Base-by-base conservation (phyloP, 2,888 invertebrate species). In the Drosophila kuntzei region DNA sequence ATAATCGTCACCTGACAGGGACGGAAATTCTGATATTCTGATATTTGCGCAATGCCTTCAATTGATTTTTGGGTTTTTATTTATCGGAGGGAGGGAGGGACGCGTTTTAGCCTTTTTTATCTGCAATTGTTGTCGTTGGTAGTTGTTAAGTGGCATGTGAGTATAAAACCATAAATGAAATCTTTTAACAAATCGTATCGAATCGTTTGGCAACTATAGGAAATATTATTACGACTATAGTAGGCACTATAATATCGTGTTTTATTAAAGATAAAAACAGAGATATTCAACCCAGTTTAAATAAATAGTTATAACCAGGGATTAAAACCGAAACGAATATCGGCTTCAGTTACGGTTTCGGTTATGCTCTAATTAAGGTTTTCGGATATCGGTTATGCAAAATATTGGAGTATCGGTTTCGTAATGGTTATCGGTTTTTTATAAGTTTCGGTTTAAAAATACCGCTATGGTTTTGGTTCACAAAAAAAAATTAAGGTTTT, bases 141-240 rank as follows among this genome's bases (percentile, higher is more conserved):
- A 87, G 68, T 87, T 89, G 85, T 84, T 89, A 85, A 84, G 88
- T 84, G 87, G 83, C 87, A 77, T 80, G 87, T 78, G 81, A 55
- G 54, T 72, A 83, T 89, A 89, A 83, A 83, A 55, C 74, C 81
- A 84, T 84, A 84, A 84, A 84, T 87, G 81, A 82, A 82, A 84
- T 84, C 83, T 87, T 78, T 84, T 80, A 78, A 78, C 76, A 84
- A 84, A 84, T 84, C 62, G 29, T 18, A 32, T 32, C 18, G 18
- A 43, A 41, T 43, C 87, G 87, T 71, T 74, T 79, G 57, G 41
- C 39, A 34, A 57, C n/a, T n/a, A n/a, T n/a, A 68, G 62, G 44
- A 75, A 50, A 46, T 39, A 16, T 41, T 53, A 34, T 49, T 68
- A 46, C 43, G 7, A 20, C 14, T 29, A 34, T 34, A 2, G 16